phyloP scores from a whole-genome alignment of 1,140 invertebrate species.

The Hycleus cichorii region DNA sequence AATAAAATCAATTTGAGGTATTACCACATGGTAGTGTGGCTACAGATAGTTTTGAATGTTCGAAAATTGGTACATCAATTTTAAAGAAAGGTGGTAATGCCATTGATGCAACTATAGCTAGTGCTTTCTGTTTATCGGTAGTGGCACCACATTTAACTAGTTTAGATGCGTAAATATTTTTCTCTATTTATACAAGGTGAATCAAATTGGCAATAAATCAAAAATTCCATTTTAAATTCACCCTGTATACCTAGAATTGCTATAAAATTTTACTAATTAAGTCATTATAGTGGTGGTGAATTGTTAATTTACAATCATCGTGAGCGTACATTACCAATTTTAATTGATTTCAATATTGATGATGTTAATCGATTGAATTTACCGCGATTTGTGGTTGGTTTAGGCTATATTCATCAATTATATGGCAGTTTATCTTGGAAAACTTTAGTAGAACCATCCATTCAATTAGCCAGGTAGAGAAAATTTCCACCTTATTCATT shows the following conservation, averaged over 20 bases:
- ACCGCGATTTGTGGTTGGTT: conserved; percentile 51
- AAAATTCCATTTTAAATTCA: no score
- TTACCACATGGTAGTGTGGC: conserved; percentile 67
- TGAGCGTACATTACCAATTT: conserved; percentile 40
- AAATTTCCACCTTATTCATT: background rate
- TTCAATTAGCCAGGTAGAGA: conserved; percentile 51
- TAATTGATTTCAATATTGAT: conserved; percentile 50
- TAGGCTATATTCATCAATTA: conserved; percentile 50
- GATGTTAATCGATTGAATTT: conserved; percentile 43
- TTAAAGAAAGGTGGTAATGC: conserved; percentile 61
- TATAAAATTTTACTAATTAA: conserved; percentile 3
- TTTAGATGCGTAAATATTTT: conserved; percentile 61
- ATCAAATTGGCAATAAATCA: no score
- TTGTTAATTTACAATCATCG: conserved; percentile 65
- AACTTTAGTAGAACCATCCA: conserved; percentile 55
- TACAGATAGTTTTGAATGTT: conserved; percentile 63
- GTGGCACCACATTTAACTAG: conserved; percentile 60
- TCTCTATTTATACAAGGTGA: background rate
- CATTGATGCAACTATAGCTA: conserved; percentile 60
- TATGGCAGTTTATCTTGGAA: conserved; percentile 60
- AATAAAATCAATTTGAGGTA: conserved; percentile 44
- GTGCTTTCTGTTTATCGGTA: conserved; percentile 60
- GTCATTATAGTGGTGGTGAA: conserved; percentile 57
- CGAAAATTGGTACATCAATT: conserved; percentile 58
- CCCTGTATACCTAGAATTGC: background rate